Percentiles rank a stretch among this genome's conserved stretches.
phyloP scores from a whole-genome alignment of 2,113 vertebrate species.

The Platycercus adscitus region DNA sequence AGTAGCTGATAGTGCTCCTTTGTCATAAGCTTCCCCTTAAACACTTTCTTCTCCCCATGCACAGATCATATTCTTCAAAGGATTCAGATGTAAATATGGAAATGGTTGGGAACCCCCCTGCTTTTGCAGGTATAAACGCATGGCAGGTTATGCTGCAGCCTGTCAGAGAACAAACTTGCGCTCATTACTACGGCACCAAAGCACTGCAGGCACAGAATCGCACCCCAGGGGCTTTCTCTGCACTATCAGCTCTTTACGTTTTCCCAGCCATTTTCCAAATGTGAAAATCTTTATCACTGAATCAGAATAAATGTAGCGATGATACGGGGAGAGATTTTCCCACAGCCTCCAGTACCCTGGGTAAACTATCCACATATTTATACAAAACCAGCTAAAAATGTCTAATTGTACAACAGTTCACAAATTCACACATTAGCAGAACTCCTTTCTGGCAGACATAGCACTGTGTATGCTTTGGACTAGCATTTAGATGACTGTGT shows the following conservation, averaged over 20 bases:
- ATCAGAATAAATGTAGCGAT: not conserved
- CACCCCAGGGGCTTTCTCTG: not conserved
- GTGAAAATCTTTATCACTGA: not conserved
- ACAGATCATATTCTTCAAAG: not conserved
- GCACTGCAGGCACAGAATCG: not conserved
- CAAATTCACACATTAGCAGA: not conserved
- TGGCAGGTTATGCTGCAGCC: not conserved
- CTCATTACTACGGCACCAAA: not conserved
- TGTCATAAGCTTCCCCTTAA: not conserved
- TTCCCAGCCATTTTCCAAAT: not conserved
- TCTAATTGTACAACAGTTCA: not conserved
- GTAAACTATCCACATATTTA: not conserved
- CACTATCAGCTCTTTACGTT: not conserved
- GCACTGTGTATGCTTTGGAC: not conserved
- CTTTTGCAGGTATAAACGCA: not conserved
- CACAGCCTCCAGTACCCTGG: fast-evolving
- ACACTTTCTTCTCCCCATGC: not conserved
- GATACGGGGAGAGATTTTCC: not conserved
- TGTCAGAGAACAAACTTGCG: not conserved
- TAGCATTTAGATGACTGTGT: not conserved
- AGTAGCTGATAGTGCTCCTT: not conserved
- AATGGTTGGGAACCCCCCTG: not conserved
- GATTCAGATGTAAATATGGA: not conserved
- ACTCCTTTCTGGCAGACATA: not conserved
- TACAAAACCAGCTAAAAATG: not conserved